A percentile compares a stretch with the other conserved stretches of the same genome.
Evolutionary conservation across 2,113 vertebrate genomes (phyloP).

Genomic region (Psettodes erumei): DNA sequence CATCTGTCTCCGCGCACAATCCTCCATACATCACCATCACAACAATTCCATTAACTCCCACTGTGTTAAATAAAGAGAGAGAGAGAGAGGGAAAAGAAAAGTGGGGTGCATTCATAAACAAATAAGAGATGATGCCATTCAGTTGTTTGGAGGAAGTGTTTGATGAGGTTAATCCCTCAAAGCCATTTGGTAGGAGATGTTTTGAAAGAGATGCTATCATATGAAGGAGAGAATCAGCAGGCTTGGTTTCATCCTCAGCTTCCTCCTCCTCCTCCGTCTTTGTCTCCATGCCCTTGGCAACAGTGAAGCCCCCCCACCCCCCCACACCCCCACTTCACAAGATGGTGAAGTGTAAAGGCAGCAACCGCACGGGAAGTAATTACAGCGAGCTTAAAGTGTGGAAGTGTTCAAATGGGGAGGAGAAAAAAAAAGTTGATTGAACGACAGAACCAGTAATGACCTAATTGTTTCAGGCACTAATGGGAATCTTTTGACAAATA

Average conservation of each 20-base stretch:
- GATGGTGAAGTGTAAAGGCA: slow-evolving; percentile 54
- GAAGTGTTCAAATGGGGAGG: slow-evolving; percentile 49
- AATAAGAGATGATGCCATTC: slow-evolving; percentile 64
- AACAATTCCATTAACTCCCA: slow-evolving; percentile 77
- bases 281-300: slow-evolving; percentile 66
- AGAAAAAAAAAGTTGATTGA: slow-evolving; percentile 57
- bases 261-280: slow-evolving; percentile 21
- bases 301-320: slow-evolving; percentile 45
- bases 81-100: not conserved
- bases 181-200: slow-evolving; percentile 59
- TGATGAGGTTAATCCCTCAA: slow-evolving; percentile 68
- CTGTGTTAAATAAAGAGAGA: slow-evolving; percentile 56
- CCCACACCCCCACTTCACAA: too few relatives aligned
- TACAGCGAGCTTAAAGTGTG: slow-evolving; percentile 53
- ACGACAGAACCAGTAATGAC: slow-evolving; percentile 64
- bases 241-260: slow-evolving; percentile 22
- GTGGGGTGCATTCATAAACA: slow-evolving; percentile 55
- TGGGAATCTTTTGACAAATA: slow-evolving; percentile 60
- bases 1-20: slow-evolving; percentile 70
- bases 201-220: slow-evolving; percentile 46
- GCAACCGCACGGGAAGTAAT: slow-evolving; percentile 71
- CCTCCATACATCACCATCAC: slow-evolving; percentile 78
- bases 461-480: slow-evolving; percentile 45
- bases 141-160: slow-evolving; percentile 40
- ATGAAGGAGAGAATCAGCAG: slow-evolving; percentile 17